phyloP scores from a whole-genome alignment of 1,140 invertebrate species.

The Monomorium pharaonis region DNA sequence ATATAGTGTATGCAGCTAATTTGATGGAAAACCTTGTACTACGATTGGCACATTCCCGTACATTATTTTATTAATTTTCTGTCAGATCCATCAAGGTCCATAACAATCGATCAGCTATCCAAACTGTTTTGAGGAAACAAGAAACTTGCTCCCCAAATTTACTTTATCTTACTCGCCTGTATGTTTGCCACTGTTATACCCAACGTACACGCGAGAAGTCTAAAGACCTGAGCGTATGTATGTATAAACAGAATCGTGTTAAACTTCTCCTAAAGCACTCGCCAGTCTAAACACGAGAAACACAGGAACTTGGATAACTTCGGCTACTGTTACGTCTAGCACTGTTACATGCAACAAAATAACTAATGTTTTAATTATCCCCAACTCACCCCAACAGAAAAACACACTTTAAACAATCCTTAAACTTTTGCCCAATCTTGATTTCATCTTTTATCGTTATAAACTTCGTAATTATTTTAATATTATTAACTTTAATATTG shows the following conservation, averaged over 20 bases:
- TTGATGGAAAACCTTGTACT: neutral
- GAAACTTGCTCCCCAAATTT: slow-evolving; percentile 18
- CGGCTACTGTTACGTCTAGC: neutral
- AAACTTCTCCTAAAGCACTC: slow-evolving; percentile 20
- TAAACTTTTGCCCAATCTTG: neutral
- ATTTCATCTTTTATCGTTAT: neutral
- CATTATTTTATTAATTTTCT: neutral
- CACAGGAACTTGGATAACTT: slow-evolving; percentile 5
- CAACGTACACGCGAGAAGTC: slow-evolving; percentile 40
- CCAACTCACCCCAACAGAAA: neutral
- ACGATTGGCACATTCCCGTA: neutral
- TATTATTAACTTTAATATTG: neutral
- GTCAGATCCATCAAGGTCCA: neutral
- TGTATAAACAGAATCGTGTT: slow-evolving; percentile 12
- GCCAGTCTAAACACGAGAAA: neutral
- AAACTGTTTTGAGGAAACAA: slow-evolving; percentile 12
- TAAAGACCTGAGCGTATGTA: slow-evolving; percentile 22
- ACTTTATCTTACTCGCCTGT: neutral
- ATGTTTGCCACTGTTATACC: neutral
- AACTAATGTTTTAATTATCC: slow-evolving; percentile 17
- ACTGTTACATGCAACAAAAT: neutral
- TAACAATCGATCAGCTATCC: slow-evolving; percentile 24
- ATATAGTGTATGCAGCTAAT: neutral
- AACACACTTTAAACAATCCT: slow-evolving; percentile 13
- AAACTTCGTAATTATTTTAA: neutral